Base-by-base conservation (phyloP, 2,888 invertebrate species). In the Nasonia oneida region DNA sequence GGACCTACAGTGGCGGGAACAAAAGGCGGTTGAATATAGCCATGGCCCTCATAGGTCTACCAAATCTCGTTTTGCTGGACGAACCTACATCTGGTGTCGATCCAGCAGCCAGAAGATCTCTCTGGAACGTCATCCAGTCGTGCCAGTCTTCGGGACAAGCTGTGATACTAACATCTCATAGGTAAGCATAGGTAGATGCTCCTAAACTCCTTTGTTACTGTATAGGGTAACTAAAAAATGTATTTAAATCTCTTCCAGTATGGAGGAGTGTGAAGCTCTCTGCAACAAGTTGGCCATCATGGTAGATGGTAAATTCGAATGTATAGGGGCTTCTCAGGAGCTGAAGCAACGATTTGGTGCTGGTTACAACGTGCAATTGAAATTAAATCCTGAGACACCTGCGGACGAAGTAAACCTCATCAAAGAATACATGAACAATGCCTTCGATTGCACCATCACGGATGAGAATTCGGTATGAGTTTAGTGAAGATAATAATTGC, bases 181-280 rank as follows among this genome's bases (percentile, higher is more conserved):
- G 95, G 96, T 96, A 91, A 61, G 64, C 15, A 33, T 42, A 64
- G 37, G 57, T 53, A 0, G 4, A 57, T 57, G 18, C 4, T n/a
- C 57, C n/a, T 57, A 18, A 57, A 57, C 57, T 5, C 37, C 3
- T 18, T 57, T n/a, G 15, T 57, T 57, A n/a, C 10, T 57, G 57
- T 18, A 4, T 90, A 1, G 93, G 92, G 84, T 93, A 93, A 73
- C 90, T 37, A 93, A 29, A 90, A 86, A 15, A 89, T 92, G 84
- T 74, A 88, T 10, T 73, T 15, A 67, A 67, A 67, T 29, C 12
- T 3, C n/a, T 73, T 86, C 53, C 29, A 97, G 97, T 90, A 97
- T 97, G 97, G 97, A 97, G 91, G 97, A 97, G 94, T 97, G 97
- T 94, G 97, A 97, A 91, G 96, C 96, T 53, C 94, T 97, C 39